A percentile compares a stretch with the other conserved stretches of the same genome.
phyloP scores from a whole-genome alignment of 2,888 invertebrate genomes.

The Lochmaea capreae region DNA sequence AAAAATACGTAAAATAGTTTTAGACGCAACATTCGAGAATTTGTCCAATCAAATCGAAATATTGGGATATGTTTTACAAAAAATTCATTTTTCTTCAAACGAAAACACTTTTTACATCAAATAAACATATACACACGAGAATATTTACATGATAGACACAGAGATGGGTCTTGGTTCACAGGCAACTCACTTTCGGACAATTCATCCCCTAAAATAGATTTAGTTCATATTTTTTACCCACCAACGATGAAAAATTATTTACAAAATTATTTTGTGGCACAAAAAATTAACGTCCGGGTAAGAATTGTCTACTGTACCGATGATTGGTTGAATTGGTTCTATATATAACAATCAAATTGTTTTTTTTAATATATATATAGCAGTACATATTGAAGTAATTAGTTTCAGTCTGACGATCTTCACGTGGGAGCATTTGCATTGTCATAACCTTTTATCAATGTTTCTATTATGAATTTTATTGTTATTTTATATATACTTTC shows the following conservation, averaged over 20 bases:
- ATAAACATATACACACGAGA: constrained; percentile 41
- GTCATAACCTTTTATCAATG: constrained; percentile 83
- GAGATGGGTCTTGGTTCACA: constrained; percentile 15
- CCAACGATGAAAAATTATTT: too few relatives aligned
- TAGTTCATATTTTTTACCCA: too few relatives aligned
- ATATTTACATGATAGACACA: constrained; percentile 45
- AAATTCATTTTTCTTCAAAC: constrained; percentile 41
- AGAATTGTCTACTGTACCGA: background rate
- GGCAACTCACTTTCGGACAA: constrained; percentile 1
- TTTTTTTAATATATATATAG: constrained; percentile 29
- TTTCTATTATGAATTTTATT: constrained; percentile 88
- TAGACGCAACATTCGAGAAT: too few relatives aligned
- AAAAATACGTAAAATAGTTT: too few relatives aligned
- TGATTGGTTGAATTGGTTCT: constrained; percentile 35
- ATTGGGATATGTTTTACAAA: too few relatives aligned
- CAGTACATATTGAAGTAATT: constrained; percentile 26
- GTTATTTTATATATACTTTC: constrained; percentile 89
- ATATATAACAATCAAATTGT: constrained; percentile 41
- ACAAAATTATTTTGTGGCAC: too few relatives aligned
- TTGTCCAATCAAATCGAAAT: too few relatives aligned
- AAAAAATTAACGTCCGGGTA: background rate
- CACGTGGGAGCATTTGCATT: constrained; percentile 63
- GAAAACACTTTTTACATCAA: constrained; percentile 27
- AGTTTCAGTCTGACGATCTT: constrained; percentile 48
- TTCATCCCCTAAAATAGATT: constrained; percentile 4